Evolutionary conservation across 2,797 vertebrate genomes (phyloP), one percentile per base, ranked within the genome.

Genomic region (Acanthiza pusilla): DNA sequence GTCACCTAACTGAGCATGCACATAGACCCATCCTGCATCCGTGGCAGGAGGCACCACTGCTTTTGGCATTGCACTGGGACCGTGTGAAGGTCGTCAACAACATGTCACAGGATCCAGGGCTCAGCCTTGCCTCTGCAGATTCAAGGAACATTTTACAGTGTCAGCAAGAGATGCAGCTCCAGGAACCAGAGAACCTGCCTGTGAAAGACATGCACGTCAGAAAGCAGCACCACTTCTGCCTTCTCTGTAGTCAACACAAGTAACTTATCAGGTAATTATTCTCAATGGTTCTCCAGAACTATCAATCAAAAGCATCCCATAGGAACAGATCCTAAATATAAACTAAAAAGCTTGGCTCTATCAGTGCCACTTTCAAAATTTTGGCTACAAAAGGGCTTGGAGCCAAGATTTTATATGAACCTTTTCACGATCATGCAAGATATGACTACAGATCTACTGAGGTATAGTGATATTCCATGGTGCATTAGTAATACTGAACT

Each of bases 11-110:
- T 5, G 1, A 45, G 21, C 23, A 34, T 2, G 0, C 9, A 47
- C 17, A 34, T 13, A 50, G 47, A 79, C 13, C n/a, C 34, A 42
- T 42, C 40, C 40, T 42, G 40, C 16, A 21, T 27, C 22, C 1
- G 20, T 67, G n/a, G 19, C 15, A 48, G 27, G 11, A 78, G 11
- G 50, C 48, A 65, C 8, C 25, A 22, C 48, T 43, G 10, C 7
- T 32, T 84, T 51, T 51, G 57, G 16, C n/a, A 30, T 16, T 51
- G 18, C 27, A 16, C 40, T 54, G 15, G 19, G 18, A 45, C 20
- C 7, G 7, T 7, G 23, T 27, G 27, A 36, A 66, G 27, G 54
- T 58, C 1, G 0, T 13, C 13, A 11, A 23, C 0, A 5, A 15
- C 22, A 55, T 6, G 0, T 32, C 47, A 30, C 47, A 38, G 55